Conservation (phyloP, 2,113 vertebrate genomes). For the Probosciger aterrimus region DNA sequence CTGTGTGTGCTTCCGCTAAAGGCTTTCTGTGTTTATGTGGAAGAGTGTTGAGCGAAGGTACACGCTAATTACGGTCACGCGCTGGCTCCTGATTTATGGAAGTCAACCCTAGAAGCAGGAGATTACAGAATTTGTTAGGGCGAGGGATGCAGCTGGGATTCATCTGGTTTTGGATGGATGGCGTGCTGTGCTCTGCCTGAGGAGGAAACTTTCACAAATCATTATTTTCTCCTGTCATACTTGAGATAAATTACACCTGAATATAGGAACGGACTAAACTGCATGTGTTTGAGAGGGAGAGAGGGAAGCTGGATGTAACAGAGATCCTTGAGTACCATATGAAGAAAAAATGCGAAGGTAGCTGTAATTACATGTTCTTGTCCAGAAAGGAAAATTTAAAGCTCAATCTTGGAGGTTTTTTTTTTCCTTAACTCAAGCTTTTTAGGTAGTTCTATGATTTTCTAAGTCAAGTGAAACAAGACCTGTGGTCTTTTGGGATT, state of each 20-base stretch:
- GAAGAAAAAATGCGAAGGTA: background rate
- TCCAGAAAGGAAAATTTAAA: background rate
- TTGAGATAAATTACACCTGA: background rate
- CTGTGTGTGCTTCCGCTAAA: background rate
- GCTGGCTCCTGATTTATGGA: background rate
- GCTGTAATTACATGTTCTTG: background rate
- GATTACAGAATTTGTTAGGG: background rate
- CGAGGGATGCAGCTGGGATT: background rate
- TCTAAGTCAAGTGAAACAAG: background rate
- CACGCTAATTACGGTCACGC: fast-evolving
- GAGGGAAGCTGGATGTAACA: background rate
- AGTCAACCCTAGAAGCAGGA: background rate
- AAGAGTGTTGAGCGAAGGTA: background rate
- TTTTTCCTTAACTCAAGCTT: background rate
- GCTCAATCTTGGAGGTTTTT: background rate
- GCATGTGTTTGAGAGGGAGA: background rate
- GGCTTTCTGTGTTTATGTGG: background rate
- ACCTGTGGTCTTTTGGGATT: background rate
- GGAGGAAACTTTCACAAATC: background rate
- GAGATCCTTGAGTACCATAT: background rate
- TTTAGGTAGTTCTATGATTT: background rate
- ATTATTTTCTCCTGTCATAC: background rate
- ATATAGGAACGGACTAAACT: fast-evolving
- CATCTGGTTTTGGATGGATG: background rate
- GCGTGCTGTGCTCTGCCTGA: background rate